Conservation (phyloP, 2,113 vertebrate genomes). For the Myrmecobius fasciatus region DNA sequence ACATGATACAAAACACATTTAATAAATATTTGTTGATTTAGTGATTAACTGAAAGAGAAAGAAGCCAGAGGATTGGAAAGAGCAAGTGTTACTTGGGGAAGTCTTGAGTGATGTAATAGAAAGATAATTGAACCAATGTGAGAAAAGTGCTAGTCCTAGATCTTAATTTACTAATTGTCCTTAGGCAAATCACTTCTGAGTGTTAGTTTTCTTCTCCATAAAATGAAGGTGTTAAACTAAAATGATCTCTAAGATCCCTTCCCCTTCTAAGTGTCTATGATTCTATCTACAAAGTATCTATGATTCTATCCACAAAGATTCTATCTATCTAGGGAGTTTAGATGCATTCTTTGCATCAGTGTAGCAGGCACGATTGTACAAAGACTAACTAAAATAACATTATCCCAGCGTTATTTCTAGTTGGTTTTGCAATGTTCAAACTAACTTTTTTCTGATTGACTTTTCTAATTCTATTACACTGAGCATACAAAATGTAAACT, state of each 20-base stretch:
- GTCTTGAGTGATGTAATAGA: neutral
- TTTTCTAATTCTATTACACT: neutral
- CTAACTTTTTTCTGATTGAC: neutral
- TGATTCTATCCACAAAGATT: too few relatives aligned
- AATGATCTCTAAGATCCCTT: neutral
- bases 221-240: neutral
- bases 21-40: neutral
- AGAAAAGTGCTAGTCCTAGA: neutral
- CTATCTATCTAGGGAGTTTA: neutral
- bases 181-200: neutral
- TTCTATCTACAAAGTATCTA: neutral
- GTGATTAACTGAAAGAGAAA: neutral
- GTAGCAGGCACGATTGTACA: neutral
- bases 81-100: neutral
- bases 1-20: neutral
- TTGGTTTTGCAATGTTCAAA: neutral
- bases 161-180: neutral
- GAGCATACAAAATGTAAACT: neutral
- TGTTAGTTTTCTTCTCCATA: neutral
- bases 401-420: neutral
- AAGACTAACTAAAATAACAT: neutral
- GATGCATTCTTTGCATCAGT: neutral
- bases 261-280: neutral
- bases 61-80: neutral
- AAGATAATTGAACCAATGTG: neutral